phyloP scores from a whole-genome alignment of 2,797 vertebrate species.

The Trachops cirrhosus region DNA sequence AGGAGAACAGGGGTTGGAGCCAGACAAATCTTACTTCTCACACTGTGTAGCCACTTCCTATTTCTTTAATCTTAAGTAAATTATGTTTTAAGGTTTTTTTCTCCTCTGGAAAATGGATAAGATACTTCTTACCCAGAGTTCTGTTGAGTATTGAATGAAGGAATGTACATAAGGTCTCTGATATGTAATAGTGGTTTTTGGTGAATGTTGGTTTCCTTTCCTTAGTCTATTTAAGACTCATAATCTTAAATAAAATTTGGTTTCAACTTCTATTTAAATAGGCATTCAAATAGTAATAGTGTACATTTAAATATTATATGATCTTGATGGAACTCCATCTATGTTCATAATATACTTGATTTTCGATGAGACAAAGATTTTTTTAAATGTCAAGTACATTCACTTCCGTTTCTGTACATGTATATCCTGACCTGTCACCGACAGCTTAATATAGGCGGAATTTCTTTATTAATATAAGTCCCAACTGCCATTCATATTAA shows the following conservation, averaged over 20 bases:
- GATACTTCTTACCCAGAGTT: not conserved
- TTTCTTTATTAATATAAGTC: conserved; percentile 27
- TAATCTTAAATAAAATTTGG: conserved; percentile 26
- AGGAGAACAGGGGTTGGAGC: not conserved
- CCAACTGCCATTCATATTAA: not conserved
- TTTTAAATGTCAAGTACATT: not conserved
- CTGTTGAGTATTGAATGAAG: not conserved
- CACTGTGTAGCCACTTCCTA: not conserved
- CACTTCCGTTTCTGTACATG: not conserved
- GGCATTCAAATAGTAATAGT: not conserved
- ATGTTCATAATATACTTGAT: not conserved
- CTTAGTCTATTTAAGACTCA: not conserved
- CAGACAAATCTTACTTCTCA: not conserved
- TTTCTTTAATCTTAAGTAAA: not conserved
- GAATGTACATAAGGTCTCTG: not conserved
- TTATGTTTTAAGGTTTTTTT: not conserved
- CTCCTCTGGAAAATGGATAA: not conserved
- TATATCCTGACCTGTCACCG: not conserved
- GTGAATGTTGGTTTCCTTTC: not conserved
- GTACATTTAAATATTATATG: conserved; percentile 2
- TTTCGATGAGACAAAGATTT: conserved; percentile 11
- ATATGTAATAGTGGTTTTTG: not conserved
- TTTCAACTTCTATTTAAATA: conserved; percentile 34
- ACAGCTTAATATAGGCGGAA: not conserved
- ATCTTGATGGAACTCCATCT: not conserved